A percentile compares a stretch with the other conserved stretches of the same genome.
phyloP scores from a whole-genome alignment of 1,140 invertebrate species.

The Dufourea novaeangliae region DNA sequence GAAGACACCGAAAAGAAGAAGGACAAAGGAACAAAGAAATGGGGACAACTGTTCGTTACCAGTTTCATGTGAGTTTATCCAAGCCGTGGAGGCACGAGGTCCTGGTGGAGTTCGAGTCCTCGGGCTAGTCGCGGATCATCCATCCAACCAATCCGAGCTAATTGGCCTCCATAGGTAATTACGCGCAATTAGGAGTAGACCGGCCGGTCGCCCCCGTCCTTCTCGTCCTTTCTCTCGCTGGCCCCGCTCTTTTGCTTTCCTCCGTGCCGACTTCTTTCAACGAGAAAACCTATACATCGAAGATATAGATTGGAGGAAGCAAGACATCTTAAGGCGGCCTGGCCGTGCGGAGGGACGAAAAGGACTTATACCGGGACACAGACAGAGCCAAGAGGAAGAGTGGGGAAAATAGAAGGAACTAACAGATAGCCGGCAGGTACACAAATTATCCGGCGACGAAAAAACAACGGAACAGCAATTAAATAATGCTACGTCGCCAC shows the following conservation, averaged over 20 bases:
- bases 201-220: conserved; percentile 48
- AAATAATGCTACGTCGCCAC: conserved; percentile 77
- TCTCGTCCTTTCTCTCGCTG: conserved; percentile 25
- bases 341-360: conserved; percentile 17
- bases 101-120: conserved; percentile 50
- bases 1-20: neutral
- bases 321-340: conserved; percentile 13
- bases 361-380: neutral
- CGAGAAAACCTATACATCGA: conserved; percentile 59
- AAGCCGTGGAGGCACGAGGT: conserved; percentile 36
- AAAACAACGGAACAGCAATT: conserved; percentile 80
- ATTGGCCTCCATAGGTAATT: conserved; percentile 77
- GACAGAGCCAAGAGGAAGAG: conserved; percentile 24
- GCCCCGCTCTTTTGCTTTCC: conserved; percentile 17
- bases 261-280: conserved; percentile 38
- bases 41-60: conserved; percentile 29
- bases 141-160: conserved; percentile 71
- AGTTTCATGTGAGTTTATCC: conserved; percentile 56
- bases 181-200: conserved; percentile 78
- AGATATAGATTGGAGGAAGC: conserved; percentile 59
- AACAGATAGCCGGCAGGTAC: conserved; percentile 71
- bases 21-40: conserved; percentile 18
- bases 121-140: conserved; percentile 63
- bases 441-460: conserved; percentile 81
- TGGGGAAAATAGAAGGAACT: conserved; percentile 35